Conservation (phyloP, 2,888 invertebrate species). For the Dioctria rufipes region DNA sequence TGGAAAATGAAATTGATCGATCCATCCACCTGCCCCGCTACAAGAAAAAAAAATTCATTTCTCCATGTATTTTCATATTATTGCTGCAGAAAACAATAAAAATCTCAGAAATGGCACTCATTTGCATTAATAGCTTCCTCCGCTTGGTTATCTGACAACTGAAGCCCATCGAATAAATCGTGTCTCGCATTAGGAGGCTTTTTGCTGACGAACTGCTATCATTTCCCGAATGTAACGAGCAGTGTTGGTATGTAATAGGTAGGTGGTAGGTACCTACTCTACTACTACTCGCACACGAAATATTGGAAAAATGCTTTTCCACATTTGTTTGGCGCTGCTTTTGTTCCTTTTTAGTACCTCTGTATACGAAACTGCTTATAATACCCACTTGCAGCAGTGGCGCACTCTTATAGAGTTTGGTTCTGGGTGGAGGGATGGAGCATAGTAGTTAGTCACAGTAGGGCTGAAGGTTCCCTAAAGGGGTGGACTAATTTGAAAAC, state of each 20-base stretch:
- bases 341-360: background rate
- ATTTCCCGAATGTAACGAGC: slow-evolving; percentile 35
- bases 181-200: slow-evolving; percentile 41
- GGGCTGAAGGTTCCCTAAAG: slow-evolving; percentile 11
- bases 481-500: slow-evolving; percentile 55
- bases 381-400: background rate
- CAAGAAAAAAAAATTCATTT: background rate
- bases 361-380: background rate
- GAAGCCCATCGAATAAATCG: slow-evolving; percentile 48
- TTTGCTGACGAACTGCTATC: slow-evolving; percentile 51
- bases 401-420: background rate
- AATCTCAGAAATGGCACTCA: slow-evolving; percentile 21
- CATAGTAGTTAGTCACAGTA: background rate
- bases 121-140: slow-evolving; percentile 48
- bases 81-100: slow-evolving; percentile 35
- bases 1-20: too few species aligned
- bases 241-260: background rate
- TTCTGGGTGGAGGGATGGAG: background rate
- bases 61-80: background rate
- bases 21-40: too few species aligned
- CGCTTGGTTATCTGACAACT: slow-evolving; percentile 32
- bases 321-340: slow-evolving; percentile 24
- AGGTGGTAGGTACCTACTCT: too few species aligned
- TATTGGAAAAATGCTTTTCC: slow-evolving; percentile 41
- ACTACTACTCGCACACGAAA: background rate